Evolutionary conservation across 2,113 vertebrate species (phyloP).

Genomic region (Xenus cinereus): DNA sequence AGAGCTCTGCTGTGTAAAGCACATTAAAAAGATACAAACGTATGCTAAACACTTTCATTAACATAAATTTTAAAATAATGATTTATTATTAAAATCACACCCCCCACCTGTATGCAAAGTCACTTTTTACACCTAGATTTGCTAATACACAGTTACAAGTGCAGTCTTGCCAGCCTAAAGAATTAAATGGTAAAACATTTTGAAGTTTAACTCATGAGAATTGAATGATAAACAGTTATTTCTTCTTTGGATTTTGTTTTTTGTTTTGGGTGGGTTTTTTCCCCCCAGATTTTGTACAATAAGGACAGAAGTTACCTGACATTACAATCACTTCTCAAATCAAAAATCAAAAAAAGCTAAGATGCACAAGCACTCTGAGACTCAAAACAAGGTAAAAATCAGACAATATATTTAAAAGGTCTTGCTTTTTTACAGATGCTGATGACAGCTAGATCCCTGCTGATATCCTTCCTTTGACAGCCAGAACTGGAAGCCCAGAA

Average conservation of each 20-base stretch:
- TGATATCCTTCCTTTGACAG: neutral
- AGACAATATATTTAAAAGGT: neutral
- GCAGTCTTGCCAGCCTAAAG: neutral
- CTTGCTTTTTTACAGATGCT: neutral
- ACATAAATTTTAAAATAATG: neutral
- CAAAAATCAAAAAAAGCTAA: neutral
- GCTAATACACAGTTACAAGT: neutral
- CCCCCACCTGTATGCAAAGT: accelerated
- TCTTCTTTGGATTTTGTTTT: neutral
- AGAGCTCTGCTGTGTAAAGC: neutral
- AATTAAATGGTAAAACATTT: neutral
- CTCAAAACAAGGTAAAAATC: neutral
- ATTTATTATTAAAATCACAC: neutral
- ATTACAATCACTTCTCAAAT: neutral
- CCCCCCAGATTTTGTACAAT: neutral
- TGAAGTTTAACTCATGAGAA: neutral
- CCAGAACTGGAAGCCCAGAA: neutral
- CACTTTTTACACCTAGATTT: neutral
- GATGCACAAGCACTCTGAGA: neutral
- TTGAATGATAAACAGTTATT: neutral
- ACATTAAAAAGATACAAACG: neutral
- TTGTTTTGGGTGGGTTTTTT: neutral
- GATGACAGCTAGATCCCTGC: neutral
- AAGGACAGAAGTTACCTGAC: neutral
- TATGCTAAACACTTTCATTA: neutral